Evolutionary conservation across 1,140 invertebrate genomes (phyloP).

Genomic region (Platorchestia sp.): DNA sequence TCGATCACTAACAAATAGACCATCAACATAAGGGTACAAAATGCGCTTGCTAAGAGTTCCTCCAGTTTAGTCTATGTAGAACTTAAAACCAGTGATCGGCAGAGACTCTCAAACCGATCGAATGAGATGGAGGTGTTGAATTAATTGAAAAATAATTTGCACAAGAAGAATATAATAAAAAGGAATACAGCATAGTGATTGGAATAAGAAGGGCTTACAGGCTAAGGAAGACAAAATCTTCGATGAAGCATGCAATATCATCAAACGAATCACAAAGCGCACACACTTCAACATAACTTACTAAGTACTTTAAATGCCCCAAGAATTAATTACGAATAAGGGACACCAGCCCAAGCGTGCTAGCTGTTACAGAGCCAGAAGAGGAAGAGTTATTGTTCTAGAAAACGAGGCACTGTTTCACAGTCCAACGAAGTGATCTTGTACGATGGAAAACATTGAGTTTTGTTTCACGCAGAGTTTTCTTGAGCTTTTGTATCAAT

Average conservation of each 20-base stretch:
- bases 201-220: background rate
- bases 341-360: background rate
- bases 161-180: background rate
- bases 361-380: background rate
- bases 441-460: background rate
- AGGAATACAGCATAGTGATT: background rate
- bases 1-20: background rate
- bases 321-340: background rate
- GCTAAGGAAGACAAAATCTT: conserved; percentile 35
- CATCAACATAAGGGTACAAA: background rate
- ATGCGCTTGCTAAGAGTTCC: background rate
- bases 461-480: background rate
- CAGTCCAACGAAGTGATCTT: background rate
- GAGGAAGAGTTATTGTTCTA: conserved; percentile 31
- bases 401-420: conserved; percentile 4
- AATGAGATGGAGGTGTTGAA: background rate
- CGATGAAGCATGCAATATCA: conserved; percentile 14
- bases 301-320: conserved; percentile 7
- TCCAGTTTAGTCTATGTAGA: background rate
- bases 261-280: conserved; percentile 25
- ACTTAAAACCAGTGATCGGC: background rate
- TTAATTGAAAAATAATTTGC: background rate
- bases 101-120: background rate
- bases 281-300: conserved; percentile 7
- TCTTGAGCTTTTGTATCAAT: background rate